Base-by-base conservation (phyloP, 2,113 vertebrate species). In the Lophochroa leadbeateri region DNA sequence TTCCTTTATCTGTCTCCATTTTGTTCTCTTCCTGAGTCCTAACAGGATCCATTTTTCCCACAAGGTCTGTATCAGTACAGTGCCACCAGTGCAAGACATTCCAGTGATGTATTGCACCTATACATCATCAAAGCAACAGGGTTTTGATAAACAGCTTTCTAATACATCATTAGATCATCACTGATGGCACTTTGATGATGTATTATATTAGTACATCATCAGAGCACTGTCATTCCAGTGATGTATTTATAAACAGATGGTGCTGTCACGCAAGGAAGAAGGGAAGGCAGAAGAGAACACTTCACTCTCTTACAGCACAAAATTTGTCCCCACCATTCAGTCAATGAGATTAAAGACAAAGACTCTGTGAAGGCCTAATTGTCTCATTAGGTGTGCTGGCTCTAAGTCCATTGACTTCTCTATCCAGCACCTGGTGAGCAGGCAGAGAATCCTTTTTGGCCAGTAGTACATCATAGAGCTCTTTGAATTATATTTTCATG, bases 151-250 rank as follows among this genome's bases (percentile, higher is more conserved):
- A 97, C 63, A 71, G 86, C 94, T 96, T 86, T 97, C 93, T 96
- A 97, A 97, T 98, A 95, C 77, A 98, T 98, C 97, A 97, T 97
- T 92, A 88, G 94, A 91, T 97, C 96, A 97, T 97, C 97, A 97
- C 67, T 94, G 96, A 94, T 97, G 97, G 92, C 97, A 97, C 96
- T 97, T 92, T 92, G 97, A 97, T 98, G 94, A 97, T 97, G 95
- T 96, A 97, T 97, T 97, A 90, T 97, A 97, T 97, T 97, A 97
- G 96, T 86, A 93, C 96, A 97, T 97, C 96, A 96, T 97, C 97
- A 96, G 93, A 97, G 88, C 23, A 31, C 97, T 98, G 97, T 97
- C 98, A 97, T 89, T 64, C 74, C 72, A 37, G 86, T 96, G 96
- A 97, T 86, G 83, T 96, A 96, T 97, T 98, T 97, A 96, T 97